phyloP scores from a whole-genome alignment of 2,113 vertebrate genomes.

The Pterophyllum scalare region DNA sequence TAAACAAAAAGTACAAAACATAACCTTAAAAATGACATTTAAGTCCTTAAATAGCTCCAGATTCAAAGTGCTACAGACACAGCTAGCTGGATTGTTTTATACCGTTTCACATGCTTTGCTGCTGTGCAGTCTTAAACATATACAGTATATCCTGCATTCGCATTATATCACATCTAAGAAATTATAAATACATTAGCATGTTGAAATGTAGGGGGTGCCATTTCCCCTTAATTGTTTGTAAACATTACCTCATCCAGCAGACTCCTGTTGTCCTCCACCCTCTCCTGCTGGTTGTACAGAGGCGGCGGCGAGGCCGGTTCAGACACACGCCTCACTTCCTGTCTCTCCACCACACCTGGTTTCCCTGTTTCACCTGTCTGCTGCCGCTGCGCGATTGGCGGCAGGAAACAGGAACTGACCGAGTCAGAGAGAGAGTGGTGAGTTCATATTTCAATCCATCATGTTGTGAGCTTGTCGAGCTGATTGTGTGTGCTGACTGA shows the following conservation, averaged over 20 bases:
- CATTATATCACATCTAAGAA: not conserved
- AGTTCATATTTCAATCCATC: conserved; percentile 36
- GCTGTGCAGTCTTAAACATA: no score
- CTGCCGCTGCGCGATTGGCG: conserved; percentile 32
- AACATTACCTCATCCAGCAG: conserved; percentile 70
- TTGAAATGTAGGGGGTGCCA: not conserved
- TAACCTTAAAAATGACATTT: not conserved
- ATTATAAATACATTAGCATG: no score
- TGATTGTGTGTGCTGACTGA: conserved; percentile 2
- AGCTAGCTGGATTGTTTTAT: no score
- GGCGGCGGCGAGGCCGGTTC: not conserved
- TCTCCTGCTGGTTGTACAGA: conserved; percentile 44
- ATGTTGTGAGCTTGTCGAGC: conserved; percentile 3
- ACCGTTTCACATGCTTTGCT: no score
- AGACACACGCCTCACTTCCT: conserved; percentile 10
- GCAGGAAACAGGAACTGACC: conserved; percentile 43
- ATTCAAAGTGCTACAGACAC: no score
- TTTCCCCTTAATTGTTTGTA: not conserved
- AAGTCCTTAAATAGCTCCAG: not conserved
- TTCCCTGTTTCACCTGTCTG: conserved; percentile 5
- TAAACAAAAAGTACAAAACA: not conserved
- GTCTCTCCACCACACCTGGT: not conserved
- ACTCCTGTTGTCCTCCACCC: conserved; percentile 45
- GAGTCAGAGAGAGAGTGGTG: conserved; percentile 17
- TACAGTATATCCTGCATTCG: no score